Base-by-base conservation (phyloP, 2,113 vertebrate species). In the Mirounga angustirostris region DNA sequence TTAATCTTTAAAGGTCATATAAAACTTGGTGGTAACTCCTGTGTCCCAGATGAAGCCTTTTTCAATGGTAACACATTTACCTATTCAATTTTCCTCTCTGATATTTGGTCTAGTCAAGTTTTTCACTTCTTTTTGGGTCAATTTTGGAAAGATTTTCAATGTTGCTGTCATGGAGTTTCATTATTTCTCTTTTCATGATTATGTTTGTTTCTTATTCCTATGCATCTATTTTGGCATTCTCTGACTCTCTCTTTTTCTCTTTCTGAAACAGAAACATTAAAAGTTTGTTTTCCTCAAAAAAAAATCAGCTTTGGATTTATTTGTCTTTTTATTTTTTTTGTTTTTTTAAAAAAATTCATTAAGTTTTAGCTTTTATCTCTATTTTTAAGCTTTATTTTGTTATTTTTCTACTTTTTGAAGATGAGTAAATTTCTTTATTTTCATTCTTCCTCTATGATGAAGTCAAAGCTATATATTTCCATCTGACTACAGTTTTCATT, bases 121-220 rank as follows among this genome's bases (percentile, higher is more conserved):
- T 63, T 71, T 40, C 58, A 63, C 56, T 93, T 73, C 40, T 61
- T 63, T 90, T 79, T 33, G 46, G 19, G 36, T 86, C 21, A 78
- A 8, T 79, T 86, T 87, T 93, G 58, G 92, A 78, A 87, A 86
- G 43, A 15, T 58, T 67, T 86, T 67, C 92, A 78, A 19, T 87
- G 46, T 33, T 54, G 12, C 56, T 50, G 28, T n/a, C 26, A 67
- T 8, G 40, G 58, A 93, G n/a, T 67, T 86, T 93, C 43, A 86
- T 54, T 21, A 65, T 93, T 30, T 86, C n/a, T 33, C n/a, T 86
- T 74, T 84, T 40, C 10, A 74, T 40, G 71, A 63, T 65, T 18
- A 63, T 86, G 26, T 33, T 93, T 93, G 50, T 93, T 91, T 67
- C 33, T 54, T 26, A 54, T 30, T 65, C 19, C 46, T 65, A 26